phyloP scores from a whole-genome alignment of 1,140 invertebrate genomes.

The Anastatus disparis region DNA sequence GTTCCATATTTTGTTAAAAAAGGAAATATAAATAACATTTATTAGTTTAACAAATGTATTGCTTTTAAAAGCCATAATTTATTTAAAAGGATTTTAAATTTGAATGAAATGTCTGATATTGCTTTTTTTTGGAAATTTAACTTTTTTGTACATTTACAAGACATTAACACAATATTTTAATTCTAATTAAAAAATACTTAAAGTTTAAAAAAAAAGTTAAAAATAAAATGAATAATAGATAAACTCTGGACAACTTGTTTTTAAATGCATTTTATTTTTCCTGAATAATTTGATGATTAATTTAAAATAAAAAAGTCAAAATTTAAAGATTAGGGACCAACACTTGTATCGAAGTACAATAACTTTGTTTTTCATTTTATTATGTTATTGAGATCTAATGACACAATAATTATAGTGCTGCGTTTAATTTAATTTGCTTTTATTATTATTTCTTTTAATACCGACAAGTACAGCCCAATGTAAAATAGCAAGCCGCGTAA shows the following conservation, averaged over 20 bases:
- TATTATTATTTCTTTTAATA: constrained; percentile 4
- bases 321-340: constrained; percentile 35
- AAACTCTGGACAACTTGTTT: background rate
- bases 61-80: too few species aligned
- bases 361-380: constrained; percentile 6
- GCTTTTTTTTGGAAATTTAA: background rate
- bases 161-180: too few species aligned
- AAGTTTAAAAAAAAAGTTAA: background rate
- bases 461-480: constrained; percentile 10
- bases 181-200: too few species aligned
- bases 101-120: too few species aligned
- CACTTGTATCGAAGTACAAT: constrained; percentile 36
- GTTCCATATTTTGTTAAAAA: too few species aligned
- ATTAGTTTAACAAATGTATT: too few species aligned
- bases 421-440: background rate
- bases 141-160: too few species aligned
- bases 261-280: constrained; percentile 33
- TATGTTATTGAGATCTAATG: constrained; percentile 8
- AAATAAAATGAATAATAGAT: constrained; percentile 14
- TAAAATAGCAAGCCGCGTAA: constrained; percentile 23
- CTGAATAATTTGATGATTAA: constrained; percentile 33
- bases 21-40: too few species aligned
- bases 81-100: too few species aligned
- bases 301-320: constrained; percentile 35
- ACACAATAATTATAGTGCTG: constrained; percentile 31